Evolutionary conservation across 2,888 invertebrate species (phyloP).

Genomic region (Orthosia gracilis): DNA sequence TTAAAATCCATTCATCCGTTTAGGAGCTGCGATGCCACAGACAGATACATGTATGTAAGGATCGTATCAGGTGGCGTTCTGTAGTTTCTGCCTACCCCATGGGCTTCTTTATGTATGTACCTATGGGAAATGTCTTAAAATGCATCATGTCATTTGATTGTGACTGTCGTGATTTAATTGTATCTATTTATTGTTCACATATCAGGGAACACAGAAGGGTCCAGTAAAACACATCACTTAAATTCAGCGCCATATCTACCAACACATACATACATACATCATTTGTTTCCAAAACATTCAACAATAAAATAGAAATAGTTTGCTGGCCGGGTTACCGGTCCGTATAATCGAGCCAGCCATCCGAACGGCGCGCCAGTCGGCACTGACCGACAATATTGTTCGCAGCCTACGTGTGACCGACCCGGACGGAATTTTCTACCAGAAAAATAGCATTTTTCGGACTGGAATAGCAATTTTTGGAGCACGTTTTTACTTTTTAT

Average conservation of each 20-base stretch:
- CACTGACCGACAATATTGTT: constrained; percentile 66
- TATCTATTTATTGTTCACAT: neutral
- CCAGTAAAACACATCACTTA: neutral
- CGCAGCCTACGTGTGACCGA: constrained; percentile 54
- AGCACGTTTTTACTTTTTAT: constrained; percentile 31
- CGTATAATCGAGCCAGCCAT: constrained; percentile 79
- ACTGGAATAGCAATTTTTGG: constrained; percentile 55
- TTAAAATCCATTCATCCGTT: too few species aligned
- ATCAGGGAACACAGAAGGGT: neutral
- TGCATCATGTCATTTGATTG: too few species aligned
- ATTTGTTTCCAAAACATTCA: constrained; percentile 67
- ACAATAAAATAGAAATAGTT: constrained; percentile 69
- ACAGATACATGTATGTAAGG: too few species aligned
- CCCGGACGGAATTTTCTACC: constrained; percentile 34
- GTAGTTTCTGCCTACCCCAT: too few species aligned
- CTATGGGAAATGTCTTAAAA: too few species aligned
- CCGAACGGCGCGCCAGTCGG: constrained; percentile 52
- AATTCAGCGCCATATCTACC: neutral
- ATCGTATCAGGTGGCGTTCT: too few species aligned
- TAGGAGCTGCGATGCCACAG: too few species aligned
- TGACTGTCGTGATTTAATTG: too few species aligned
- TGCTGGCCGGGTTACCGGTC: constrained; percentile 58
- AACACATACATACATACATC: constrained; percentile 22
- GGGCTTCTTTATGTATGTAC: too few species aligned
- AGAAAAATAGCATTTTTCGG: constrained; percentile 54